phyloP scores from a whole-genome alignment of 1,140 invertebrate species.

The Latrodectus geometricus region DNA sequence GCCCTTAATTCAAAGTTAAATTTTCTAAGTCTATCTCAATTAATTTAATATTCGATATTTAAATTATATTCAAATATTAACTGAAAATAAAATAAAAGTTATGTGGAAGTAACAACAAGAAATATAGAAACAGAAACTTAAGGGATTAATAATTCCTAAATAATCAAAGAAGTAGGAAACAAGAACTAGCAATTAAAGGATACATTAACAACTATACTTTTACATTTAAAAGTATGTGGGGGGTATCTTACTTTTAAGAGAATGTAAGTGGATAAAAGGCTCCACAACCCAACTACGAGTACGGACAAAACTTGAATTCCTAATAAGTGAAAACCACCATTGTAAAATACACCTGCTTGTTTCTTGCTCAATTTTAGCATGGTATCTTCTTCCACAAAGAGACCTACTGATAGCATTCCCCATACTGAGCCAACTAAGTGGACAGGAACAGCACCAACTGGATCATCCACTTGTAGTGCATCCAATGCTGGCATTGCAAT shows the following conservation, averaged over 20 bases:
- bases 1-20: no score
- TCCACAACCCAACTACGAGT: conserved; percentile 65
- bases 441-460: conserved; percentile 88
- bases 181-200: neutral
- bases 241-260: conserved; percentile 56
- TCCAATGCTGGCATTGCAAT: conserved; percentile 80
- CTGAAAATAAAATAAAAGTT: no score
- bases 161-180: neutral
- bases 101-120: no score
- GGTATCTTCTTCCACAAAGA: conserved; percentile 88
- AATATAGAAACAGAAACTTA: no score
- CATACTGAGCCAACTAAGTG: conserved; percentile 76
- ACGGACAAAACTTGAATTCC: conserved; percentile 65
- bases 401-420: conserved; percentile 84
- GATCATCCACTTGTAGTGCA: conserved; percentile 86
- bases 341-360: conserved; percentile 82
- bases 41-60: no score
- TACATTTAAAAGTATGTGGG: neutral
- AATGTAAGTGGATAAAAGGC: conserved; percentile 45
- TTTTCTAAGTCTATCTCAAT: no score
- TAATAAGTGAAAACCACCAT: conserved; percentile 65
- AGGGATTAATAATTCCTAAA: neutral
- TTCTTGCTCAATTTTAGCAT: conserved; percentile 83
- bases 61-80: no score
- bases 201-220: neutral